phyloP scores from a whole-genome alignment of 2,888 invertebrate genomes.

The Malacosoma neustria region DNA sequence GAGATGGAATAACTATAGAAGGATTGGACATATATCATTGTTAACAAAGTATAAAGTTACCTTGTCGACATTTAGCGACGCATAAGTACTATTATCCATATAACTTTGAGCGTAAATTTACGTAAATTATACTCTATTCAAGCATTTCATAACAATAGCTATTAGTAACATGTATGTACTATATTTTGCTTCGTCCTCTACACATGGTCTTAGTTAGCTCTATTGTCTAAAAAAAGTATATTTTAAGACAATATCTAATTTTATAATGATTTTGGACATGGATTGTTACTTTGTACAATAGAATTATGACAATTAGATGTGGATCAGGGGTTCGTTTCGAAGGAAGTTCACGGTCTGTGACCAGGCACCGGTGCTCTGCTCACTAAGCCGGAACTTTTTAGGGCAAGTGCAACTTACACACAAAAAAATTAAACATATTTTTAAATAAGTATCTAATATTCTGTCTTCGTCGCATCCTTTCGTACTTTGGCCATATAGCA shows the following conservation, averaged over 20 bases:
- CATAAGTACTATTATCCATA: background rate
- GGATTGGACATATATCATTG: no score
- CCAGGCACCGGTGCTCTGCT: constrained; percentile 27
- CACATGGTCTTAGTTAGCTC: background rate
- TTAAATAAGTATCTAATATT: no score
- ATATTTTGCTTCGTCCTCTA: background rate
- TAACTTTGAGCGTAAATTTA: background rate
- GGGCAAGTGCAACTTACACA: constrained; percentile 1
- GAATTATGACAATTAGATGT: constrained; percentile 28
- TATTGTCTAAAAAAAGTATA: background rate
- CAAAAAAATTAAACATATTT: no score
- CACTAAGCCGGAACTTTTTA: constrained; percentile 12
- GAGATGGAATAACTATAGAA: no score
- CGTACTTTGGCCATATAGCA: no score
- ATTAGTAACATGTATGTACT: background rate
- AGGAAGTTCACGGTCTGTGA: constrained; percentile 29
- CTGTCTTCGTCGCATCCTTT: no score
- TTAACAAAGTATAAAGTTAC: no score
- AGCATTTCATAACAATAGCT: background rate
- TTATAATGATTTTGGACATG: constrained; percentile 30
- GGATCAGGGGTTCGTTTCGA: constrained; percentile 26
- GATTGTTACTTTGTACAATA: constrained; percentile 45
- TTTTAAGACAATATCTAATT: constrained; percentile 8
- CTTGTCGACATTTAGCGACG: background rate
- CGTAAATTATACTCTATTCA: background rate